Evolutionary conservation across 2,888 invertebrate genomes (phyloP).

Genomic region (Hyalella azteca): DNA sequence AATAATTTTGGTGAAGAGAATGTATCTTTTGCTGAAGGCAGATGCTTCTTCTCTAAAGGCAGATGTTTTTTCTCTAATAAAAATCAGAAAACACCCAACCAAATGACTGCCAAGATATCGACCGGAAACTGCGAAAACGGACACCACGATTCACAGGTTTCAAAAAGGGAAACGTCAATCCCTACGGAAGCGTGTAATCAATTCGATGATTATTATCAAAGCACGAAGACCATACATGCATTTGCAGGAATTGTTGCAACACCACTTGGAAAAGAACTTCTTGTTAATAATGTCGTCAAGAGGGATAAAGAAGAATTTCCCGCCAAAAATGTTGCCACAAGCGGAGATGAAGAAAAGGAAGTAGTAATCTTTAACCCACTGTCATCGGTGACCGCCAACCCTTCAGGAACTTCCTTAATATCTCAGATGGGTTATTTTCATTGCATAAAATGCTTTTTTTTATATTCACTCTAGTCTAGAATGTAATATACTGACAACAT

Average conservation of each 20-base stretch:
- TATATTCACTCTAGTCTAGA: neutral
- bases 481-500: neutral
- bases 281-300: neutral
- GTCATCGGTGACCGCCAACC: neutral
- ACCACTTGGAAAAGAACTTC: neutral
- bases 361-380: neutral
- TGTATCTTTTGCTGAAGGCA: neutral
- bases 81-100: neutral
- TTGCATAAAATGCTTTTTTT: neutral
- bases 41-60: constrained; percentile 23
- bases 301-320: neutral
- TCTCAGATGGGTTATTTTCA: neutral
- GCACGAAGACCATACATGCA: neutral
- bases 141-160: neutral
- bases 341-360: neutral
- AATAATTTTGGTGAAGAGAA: neutral
- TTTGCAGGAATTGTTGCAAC: neutral
- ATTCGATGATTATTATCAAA: neutral
- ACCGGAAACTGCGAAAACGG: neutral
- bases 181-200: neutral
- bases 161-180: neutral
- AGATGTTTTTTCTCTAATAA: constrained; percentile 18
- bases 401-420: neutral
- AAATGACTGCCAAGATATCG: too few relatives aligned
- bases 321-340: neutral